phyloP scores from a whole-genome alignment of 2,113 vertebrate genomes.

The zebrafish (Danio rerio) region GRCz12tu NC_133177.1:11377001-11377500 shows the following conservation, averaged over 20 bases:
- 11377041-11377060: conserved; percentile 58
- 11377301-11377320: not conserved
- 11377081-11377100: conserved; percentile 62
- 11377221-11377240: not conserved
- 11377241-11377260: not conserved
- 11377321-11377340: too few species aligned
- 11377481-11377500: too few species aligned
- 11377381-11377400: too few species aligned
- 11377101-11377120: conserved; percentile 23
- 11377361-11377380: too few species aligned
- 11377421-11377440: too few species aligned
- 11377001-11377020: conserved; percentile 44
- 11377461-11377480: too few species aligned
- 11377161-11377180: conserved; percentile 16
- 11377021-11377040: conserved; percentile 59
- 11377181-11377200: conserved; percentile 11
- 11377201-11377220: not conserved
- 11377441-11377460: too few species aligned
- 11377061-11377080: conserved; percentile 61
- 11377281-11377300: not conserved
- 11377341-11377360: too few species aligned
- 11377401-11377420: too few species aligned
- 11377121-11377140: conserved; percentile 17
- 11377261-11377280: not conserved
- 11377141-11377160: conserved; percentile 8